These are phyloP conservation scores for Clepsis dumicolana DNA, from an alignment of 2,888 invertebrate genomes.

Conservation along the genomic window DNA sequence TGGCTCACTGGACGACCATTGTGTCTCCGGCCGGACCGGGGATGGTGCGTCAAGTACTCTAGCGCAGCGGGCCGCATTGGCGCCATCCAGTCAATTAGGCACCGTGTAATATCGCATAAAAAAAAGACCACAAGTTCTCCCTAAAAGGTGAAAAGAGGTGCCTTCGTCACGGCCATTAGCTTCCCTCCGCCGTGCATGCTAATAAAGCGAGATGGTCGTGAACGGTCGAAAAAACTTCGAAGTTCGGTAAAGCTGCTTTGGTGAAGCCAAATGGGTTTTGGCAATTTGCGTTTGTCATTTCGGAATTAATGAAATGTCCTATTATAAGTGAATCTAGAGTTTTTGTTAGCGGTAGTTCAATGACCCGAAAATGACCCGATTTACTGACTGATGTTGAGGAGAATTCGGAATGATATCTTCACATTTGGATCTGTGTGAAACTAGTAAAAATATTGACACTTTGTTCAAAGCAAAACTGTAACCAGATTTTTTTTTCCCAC, in stretches of 20 bases:
- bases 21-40: no score
- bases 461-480: no score
- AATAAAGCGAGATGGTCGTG: slow-evolving; percentile 18
- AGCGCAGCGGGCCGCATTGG: no score
- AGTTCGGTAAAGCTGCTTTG: slow-evolving; percentile 29
- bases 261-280: slow-evolving; percentile 25
- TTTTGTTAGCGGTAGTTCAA: not conserved
- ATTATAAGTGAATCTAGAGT: not conserved
- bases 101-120: slow-evolving; percentile 1
- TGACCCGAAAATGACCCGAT: no score
- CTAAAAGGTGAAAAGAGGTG: slow-evolving; percentile 25
- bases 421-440: no score
- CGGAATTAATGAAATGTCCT: slow-evolving; percentile 7
- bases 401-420: no score
- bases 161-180: slow-evolving; percentile 36
- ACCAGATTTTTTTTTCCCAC: no score
- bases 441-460: no score
- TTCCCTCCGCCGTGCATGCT: slow-evolving; percentile 27
- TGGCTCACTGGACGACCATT: no score
- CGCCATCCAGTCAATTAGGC: no score
- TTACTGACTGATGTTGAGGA: no score
- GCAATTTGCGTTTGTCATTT: slow-evolving; percentile 14
- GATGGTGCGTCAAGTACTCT: no score
- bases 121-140: slow-evolving; percentile 4
- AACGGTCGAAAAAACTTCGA: slow-evolving; percentile 18